phyloP scores from a whole-genome alignment of 2,797 vertebrate species.

The Chaetophractus vellerosus region DNA sequence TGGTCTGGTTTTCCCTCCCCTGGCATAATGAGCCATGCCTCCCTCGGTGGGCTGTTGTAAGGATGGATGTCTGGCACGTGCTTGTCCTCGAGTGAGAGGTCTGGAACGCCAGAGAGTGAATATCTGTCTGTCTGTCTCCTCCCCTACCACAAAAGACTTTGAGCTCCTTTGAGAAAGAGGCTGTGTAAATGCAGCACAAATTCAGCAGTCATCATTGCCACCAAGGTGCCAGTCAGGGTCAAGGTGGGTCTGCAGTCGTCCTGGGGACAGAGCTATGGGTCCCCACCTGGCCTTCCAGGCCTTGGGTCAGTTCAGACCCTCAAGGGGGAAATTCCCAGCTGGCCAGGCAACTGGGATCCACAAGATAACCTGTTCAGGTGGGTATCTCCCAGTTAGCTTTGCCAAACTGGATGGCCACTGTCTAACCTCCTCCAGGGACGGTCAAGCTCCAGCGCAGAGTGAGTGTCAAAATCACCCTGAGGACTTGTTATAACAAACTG shows the following conservation, averaged over 20 bases:
- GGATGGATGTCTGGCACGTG: slow-evolving; percentile 81
- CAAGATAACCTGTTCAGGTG: not conserved
- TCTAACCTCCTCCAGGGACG: not conserved
- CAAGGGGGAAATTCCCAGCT: not conserved
- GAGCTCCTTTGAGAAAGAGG: slow-evolving; percentile 87
- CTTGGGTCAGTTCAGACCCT: slow-evolving; percentile 17
- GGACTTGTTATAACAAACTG: not conserved
- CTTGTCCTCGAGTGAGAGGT: slow-evolving; percentile 85
- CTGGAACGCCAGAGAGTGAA: slow-evolving; percentile 79
- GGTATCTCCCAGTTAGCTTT: not conserved
- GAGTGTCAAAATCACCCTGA: not conserved
- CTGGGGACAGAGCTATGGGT: not conserved
- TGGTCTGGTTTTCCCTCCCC: not conserved
- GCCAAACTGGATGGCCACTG: not conserved
- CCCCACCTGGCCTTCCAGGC: not conserved
- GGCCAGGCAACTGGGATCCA: slow-evolving; percentile 31
- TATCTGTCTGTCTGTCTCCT: slow-evolving; percentile 86
- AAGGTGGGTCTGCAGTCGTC: not conserved
- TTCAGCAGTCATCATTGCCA: not conserved
- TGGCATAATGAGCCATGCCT: not conserved
- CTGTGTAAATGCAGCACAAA: slow-evolving; percentile 71
- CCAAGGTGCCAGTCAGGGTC: not conserved
- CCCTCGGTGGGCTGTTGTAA: slow-evolving; percentile 54
- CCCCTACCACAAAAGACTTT: slow-evolving; percentile 83
- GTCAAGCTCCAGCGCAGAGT: not conserved